phyloP scores from a whole-genome alignment of 1,140 invertebrate species.

The Drosophila lini region DNA sequence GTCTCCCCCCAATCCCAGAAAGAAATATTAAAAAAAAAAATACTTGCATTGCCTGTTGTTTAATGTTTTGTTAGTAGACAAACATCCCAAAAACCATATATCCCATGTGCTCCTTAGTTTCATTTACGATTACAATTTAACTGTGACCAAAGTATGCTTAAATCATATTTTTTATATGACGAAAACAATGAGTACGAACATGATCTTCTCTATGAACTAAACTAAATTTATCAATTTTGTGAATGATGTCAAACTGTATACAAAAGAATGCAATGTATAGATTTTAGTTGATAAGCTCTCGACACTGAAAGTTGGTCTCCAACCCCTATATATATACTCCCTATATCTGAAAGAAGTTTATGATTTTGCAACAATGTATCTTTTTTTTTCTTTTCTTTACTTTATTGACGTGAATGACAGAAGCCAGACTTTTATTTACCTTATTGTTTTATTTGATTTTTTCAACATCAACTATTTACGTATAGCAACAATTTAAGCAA shows the following conservation, averaged over 20 bases:
- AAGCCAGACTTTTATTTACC: conserved; percentile 56
- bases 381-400: conserved; percentile 45
- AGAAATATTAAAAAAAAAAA: conserved; percentile 25
- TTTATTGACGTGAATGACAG: conserved; percentile 51
- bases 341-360: conserved; percentile 44
- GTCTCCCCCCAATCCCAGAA: conserved; percentile 30
- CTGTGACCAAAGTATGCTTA: conserved; percentile 60
- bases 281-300: conserved; percentile 63
- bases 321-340: conserved; percentile 12
- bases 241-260: conserved; percentile 64
- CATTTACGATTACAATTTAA: conserved; percentile 50
- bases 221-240: conserved; percentile 55
- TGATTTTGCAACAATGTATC: conserved; percentile 57
- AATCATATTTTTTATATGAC: conserved; percentile 54
- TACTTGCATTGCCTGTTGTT: conserved; percentile 56
- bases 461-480: conserved; percentile 32
- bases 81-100: conserved; percentile 23
- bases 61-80: conserved; percentile 71
- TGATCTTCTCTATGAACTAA: conserved; percentile 39
- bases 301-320: conserved; percentile 20
- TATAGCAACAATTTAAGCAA: conserved; percentile 63
- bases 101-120: conserved; percentile 51
- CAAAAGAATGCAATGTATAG: conserved; percentile 71
- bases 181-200: conserved; percentile 24
- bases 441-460: conserved; percentile 22